These are phyloP conservation scores for Phragmatobia fuliginosa DNA, from an alignment of 2,888 invertebrate genomes.

Conservation along the genomic window DNA sequence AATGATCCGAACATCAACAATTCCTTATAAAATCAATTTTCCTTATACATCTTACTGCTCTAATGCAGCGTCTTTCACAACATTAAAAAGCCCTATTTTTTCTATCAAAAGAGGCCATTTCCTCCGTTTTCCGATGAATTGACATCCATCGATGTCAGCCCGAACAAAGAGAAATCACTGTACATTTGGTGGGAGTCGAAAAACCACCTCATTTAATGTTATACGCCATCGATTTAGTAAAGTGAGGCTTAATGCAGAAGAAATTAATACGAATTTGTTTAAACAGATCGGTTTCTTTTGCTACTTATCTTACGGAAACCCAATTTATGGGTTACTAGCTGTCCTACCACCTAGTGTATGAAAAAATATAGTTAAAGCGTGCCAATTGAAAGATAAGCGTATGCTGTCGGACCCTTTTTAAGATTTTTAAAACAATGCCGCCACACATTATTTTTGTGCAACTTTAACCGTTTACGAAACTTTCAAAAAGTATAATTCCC, in stretches of 20 bases:
- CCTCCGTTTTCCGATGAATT: conserved; percentile 69
- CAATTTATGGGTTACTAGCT: no score
- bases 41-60: conserved; percentile 45
- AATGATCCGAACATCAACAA: conserved; percentile 50
- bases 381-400: no score
- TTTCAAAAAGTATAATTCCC: no score
- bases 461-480: no score
- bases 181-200: conserved; percentile 57
- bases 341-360: no score
- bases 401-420: no score
- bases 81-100: conserved; percentile 63
- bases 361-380: no score
- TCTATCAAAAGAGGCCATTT: conserved; percentile 66
- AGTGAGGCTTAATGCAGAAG: conserved; percentile 19
- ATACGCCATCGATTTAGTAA: conserved; percentile 37
- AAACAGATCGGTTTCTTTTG: background rate
- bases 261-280: background rate
- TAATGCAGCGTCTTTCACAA: conserved; percentile 45
- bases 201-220: conserved; percentile 56
- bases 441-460: no score
- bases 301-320: background rate
- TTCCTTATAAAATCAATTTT: conserved; percentile 49
- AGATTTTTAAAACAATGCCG: no score
- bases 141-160: conserved; percentile 70
- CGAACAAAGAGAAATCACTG: conserved; percentile 68